Evolutionary conservation across 2,797 vertebrate genomes (phyloP).

Genomic region (Apodemus agrarius): DNA sequence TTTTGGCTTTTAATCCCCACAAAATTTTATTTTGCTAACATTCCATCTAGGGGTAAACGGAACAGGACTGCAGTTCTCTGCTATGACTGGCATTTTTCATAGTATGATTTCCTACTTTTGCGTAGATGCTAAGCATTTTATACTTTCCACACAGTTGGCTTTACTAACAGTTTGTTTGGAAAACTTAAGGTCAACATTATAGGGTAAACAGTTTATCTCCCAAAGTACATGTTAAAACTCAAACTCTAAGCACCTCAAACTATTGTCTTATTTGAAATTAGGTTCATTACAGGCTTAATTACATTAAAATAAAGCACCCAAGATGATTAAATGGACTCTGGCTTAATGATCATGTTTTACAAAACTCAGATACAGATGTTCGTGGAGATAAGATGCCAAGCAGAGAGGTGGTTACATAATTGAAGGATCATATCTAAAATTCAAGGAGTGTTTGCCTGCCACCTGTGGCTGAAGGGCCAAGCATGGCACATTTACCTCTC

Average conservation of each 20-base stretch:
- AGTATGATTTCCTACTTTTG: background rate
- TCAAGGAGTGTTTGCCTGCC: background rate
- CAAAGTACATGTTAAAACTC: background rate
- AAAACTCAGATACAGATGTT: background rate
- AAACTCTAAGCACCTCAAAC: background rate
- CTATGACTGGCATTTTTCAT: background rate
- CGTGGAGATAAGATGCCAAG: background rate
- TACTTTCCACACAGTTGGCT: no score
- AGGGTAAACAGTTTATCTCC: background rate
- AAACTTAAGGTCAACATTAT: background rate
- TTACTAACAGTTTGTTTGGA: background rate
- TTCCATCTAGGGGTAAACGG: background rate
- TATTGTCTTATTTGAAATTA: background rate
- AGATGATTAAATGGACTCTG: background rate
- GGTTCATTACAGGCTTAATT: background rate
- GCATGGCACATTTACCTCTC: background rate
- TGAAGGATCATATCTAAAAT: background rate
- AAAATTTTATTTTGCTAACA: background rate
- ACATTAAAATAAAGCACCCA: background rate
- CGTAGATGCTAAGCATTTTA: background rate
- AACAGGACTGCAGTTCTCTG: no score
- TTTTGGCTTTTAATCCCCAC: background rate
- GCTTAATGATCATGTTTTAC: background rate
- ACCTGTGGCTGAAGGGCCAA: no score
- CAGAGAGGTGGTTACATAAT: background rate